Evolutionary conservation across 2,797 vertebrate genomes (phyloP).

Genomic region (Tapera naevia): DNA sequence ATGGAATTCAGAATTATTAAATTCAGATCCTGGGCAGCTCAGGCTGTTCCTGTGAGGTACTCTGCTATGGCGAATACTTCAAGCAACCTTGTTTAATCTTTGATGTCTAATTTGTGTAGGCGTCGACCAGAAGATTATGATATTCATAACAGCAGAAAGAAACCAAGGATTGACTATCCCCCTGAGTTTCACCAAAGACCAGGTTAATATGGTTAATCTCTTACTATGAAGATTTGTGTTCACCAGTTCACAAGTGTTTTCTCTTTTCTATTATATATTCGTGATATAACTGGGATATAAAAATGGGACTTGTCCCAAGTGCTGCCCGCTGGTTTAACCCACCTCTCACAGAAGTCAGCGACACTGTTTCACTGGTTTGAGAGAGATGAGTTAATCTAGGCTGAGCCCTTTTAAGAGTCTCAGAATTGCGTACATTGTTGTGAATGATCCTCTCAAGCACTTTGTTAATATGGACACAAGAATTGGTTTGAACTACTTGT

Average conservation of each 20-base stretch:
- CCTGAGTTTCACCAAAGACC: conserved; percentile 96
- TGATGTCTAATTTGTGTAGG: conserved; percentile 94
- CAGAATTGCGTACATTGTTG: not conserved
- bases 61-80: conserved; percentile 64
- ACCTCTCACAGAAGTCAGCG: not conserved
- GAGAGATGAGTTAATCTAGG: not conserved
- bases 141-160: conserved; percentile 98
- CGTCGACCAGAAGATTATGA: conserved; percentile 98
- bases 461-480: not conserved
- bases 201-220: conserved; percentile 97
- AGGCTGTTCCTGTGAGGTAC: conserved; percentile 60
- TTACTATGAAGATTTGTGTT: conserved; percentile 75
- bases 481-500: not conserved
- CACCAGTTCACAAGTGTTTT: conserved; percentile 30
- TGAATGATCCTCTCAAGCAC: not conserved
- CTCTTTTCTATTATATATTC: not conserved
- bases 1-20: not conserved
- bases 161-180: conserved; percentile 93
- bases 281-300: not conserved
- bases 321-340: not conserved
- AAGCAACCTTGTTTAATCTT: conserved; percentile 85
- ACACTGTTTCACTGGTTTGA: not conserved
- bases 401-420: not conserved
- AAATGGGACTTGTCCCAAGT: not conserved
- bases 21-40: conserved; percentile 23